Evolutionary conservation across 1,140 invertebrate genomes (phyloP).

Genomic region (Thaumatotibia leucotreta): DNA sequence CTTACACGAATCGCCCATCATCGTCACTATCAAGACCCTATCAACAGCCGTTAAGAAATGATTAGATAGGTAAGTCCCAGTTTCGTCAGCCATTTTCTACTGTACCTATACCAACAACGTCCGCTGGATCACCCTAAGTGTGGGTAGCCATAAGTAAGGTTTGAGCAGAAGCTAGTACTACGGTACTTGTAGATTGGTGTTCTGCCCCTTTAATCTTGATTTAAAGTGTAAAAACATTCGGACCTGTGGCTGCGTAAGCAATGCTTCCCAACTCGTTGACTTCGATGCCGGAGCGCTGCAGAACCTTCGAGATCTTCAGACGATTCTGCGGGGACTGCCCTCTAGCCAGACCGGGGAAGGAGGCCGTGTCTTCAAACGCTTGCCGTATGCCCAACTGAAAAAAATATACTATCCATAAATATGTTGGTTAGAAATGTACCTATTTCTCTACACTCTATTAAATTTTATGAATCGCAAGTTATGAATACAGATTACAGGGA

Average conservation of each 20-base stretch:
- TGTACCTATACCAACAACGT: background rate
- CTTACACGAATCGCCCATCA: no score
- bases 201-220: no score
- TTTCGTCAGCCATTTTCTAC: background rate
- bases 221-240: no score
- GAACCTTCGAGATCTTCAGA: conserved; percentile 82
- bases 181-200: no score
- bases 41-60: no score
- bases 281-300: conserved; percentile 90
- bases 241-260: conserved; percentile 87
- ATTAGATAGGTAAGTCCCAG: background rate
- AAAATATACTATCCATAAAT: conserved; percentile 13
- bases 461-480: no score
- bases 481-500: no score
- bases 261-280: conserved; percentile 90
- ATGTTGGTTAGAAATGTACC: background rate
- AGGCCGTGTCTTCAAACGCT: conserved; percentile 83
- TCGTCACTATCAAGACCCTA: no score
- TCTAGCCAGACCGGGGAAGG: conserved; percentile 80
- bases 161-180: no score
- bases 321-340: conserved; percentile 68
- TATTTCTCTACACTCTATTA: no score
- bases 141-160: no score
- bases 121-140: no score
- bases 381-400: conserved; percentile 82